Evolutionary conservation across 2,888 invertebrate species (phyloP), one percentile per base, ranked within the genome.

Genomic region (Nephrotoma guestfalica): DNA sequence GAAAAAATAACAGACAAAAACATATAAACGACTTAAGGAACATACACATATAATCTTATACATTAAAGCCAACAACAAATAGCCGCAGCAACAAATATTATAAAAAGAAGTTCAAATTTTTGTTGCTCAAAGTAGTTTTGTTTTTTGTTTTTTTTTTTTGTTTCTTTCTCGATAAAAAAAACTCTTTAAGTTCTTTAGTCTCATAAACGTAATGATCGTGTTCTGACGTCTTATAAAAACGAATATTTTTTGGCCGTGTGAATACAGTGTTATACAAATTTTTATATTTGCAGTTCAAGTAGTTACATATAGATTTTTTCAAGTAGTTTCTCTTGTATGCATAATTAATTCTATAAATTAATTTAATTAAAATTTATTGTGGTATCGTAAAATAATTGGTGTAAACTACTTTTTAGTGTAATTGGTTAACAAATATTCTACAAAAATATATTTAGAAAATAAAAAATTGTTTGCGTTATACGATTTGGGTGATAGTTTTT

Each of bases 181-280:
- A 71, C 71, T 71, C 30, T 71, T 30, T 71, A 86, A 57, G 86
- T 87, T 87, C 88, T 88, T 88, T 88, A 88, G 88, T 88, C 88
- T 88, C 86, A 87, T 87, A 87, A 87, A 88, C 87, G 87, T 86
- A 87, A 86, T 87, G 88, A 87, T 85, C 87, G 87, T 87, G 87
- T 87, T 88, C 86, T 87, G 88, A 88, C 88, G 88, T 87, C 86
- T 87, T 83, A 71, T 30, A 71, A 71, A 9, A 30, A 15, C 6
- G 4, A 15, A 6, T 57, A 18, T 43, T 45, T 42, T 45, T 18
- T 85, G 43, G 45, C 45, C 40, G 18, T 43, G 43, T 86, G 40
- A 47, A 0, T 47, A 18, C 40, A 13, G 43, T 86, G 18, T 47
- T 40, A 4, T 15, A 43, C 9, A 71, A 3, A 43, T 30, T 30